A percentile compares a stretch with the other conserved stretches of the same genome.
Conservation (phyloP, 2,888 invertebrate species). For the Conchocele bisecta region DNA sequence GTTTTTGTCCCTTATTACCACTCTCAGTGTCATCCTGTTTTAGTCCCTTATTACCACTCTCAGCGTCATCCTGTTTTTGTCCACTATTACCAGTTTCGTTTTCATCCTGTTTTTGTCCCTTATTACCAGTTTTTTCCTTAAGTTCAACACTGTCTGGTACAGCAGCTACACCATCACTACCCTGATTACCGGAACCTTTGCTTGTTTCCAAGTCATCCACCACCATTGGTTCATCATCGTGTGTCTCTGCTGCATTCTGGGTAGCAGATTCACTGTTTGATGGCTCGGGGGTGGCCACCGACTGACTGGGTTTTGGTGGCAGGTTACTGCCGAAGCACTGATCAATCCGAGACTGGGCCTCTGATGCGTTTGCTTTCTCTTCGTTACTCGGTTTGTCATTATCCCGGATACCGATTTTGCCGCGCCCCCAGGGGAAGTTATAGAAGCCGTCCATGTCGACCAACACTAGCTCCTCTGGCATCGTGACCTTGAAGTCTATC, state of each 20-base stretch:
- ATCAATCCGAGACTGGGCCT: no score
- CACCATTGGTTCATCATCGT: background rate
- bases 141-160: background rate
- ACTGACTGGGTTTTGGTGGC: no score
- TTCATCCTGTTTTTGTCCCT: background rate
- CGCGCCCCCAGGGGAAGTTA: conserved; percentile 57
- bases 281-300: no score
- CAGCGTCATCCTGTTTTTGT: background rate
- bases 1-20: no score
- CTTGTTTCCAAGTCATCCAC: background rate
- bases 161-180: background rate
- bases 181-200: background rate
- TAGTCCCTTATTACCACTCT: background rate
- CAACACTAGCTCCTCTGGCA: conserved; percentile 57
- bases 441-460: conserved; percentile 57
- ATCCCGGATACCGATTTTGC: no score
- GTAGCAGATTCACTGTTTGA: no score
- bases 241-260: background rate
- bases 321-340: no score
- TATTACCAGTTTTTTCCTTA: background rate
- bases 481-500: conserved; percentile 43
- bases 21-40: no score
- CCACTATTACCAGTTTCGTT: background rate
- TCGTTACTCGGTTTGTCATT: no score
- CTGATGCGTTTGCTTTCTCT: no score